Percentiles rank a stretch among this genome's conserved stretches.
Evolutionary conservation across 2,888 invertebrate genomes (phyloP).

Genomic region (Drosophila acutilabella): DNA sequence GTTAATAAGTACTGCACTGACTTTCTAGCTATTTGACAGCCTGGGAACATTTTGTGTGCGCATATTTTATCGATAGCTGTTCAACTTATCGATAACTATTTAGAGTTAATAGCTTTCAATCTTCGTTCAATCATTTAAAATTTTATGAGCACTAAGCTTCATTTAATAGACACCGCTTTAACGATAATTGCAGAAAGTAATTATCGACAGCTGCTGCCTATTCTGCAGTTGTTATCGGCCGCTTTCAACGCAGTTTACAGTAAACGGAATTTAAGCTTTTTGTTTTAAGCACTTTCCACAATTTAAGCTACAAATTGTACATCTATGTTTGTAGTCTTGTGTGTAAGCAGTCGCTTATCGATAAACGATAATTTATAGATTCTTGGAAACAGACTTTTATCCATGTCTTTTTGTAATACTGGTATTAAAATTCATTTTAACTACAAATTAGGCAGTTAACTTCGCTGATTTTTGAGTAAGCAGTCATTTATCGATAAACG

Average conservation of each 20-base stretch:
- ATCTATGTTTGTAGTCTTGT: no score
- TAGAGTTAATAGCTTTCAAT: neutral
- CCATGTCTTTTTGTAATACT: no score
- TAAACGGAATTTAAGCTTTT: neutral
- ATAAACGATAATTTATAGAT: no score
- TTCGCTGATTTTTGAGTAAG: no score
- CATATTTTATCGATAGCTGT: neutral
- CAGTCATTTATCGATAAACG: no score
- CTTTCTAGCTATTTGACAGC: slow-evolving; percentile 19
- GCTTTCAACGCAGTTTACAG: neutral
- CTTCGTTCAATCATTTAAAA: neutral
- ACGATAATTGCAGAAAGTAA: neutral
- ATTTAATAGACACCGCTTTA: neutral
- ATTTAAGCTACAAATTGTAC: no score
- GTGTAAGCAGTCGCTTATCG: no score
- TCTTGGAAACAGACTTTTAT: no score
- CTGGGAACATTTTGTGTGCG: slow-evolving; percentile 21
- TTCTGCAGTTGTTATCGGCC: neutral
- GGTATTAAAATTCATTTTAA: no score
- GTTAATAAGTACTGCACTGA: slow-evolving; percentile 26
- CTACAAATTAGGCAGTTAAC: no score
- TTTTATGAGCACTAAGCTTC: neutral
- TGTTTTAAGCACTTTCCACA: neutral
- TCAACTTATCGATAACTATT: neutral
- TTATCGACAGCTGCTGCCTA: neutral